Evolutionary conservation across 2,888 invertebrate species (phyloP), one percentile per base, ranked within the genome.

Genomic region (Anoplius nigerrimus): DNA sequence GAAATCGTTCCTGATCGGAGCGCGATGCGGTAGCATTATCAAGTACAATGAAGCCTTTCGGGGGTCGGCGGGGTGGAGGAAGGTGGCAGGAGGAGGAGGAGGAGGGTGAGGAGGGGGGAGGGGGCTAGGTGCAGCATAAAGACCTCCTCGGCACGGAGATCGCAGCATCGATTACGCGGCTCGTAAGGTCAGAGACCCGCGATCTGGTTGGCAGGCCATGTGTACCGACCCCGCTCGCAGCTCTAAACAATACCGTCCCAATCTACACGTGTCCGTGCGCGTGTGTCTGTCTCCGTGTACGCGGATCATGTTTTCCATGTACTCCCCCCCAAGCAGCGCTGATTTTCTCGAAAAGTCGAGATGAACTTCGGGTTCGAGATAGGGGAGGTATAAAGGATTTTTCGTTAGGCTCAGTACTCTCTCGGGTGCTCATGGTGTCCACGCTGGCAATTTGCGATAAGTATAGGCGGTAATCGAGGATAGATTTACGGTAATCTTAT

Each of bases 141-240:
- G 75, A 74, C 71, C 80, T 73, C 69, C 68, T 64, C 62, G 62
- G 42, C 54, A 22, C 43, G 18, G 72, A 82, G 84, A 86, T 86
- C 82, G 80, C 79, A 76, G 81, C 80, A 79, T 84, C 82, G 86
- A 86, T 85, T 85, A 79, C 78, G 73, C 75, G 72, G 75, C 79
- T 74, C 76, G 73, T 80, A 83, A 82, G 86, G 86, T 85, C 86
- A 83, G 81, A 82, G 82, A 86, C 85, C 85, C 76, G 77, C 83
- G 85, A 84, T 86, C 82, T 86, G 86, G 82, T 86, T 86, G 84
- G 85, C 73, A 85, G 80, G 71, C 83, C 86, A 84, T 84, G 84
- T 85, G 84, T 81, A 84, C 83, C 82, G 78, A 80, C 76, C 78
- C 72, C 68, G 74, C 62, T 69, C 66, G 62, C 65, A 68, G 64